phyloP scores from a whole-genome alignment of 2,888 invertebrate genomes.

The Ectemnius continuus region DNA sequence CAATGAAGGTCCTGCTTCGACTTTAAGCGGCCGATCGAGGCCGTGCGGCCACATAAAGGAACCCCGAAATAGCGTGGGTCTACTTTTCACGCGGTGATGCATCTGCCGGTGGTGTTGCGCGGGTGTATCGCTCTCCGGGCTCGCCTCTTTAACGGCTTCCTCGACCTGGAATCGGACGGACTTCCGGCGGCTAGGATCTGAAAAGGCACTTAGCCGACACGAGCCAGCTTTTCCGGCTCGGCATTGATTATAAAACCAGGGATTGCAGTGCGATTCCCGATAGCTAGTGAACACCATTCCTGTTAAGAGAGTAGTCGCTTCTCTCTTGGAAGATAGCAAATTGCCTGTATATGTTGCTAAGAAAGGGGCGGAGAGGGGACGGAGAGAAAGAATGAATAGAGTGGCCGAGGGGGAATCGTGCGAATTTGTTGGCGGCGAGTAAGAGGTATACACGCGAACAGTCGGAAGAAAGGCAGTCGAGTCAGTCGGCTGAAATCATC shows the following conservation, averaged over 20 bases:
- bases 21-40: conserved; percentile 40
- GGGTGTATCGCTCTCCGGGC: no score
- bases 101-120: conserved; percentile 8
- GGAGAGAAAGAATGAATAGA: no score
- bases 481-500: not conserved
- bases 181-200: conserved; percentile 65
- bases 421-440: not conserved
- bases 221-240: conserved; percentile 47
- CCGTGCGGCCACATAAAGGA: conserved; percentile 32
- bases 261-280: not conserved
- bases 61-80: conserved; percentile 32
- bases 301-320: no score
- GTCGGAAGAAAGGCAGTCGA: not conserved
- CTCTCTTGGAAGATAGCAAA: no score
- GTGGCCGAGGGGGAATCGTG: no score
- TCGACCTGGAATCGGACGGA: conserved; percentile 52
- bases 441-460: not conserved
- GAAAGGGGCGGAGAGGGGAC: no score
- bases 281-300: not conserved
- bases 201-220: conserved; percentile 68
- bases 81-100: conserved; percentile 25
- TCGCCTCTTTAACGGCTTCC: conserved; percentile 12
- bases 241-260: not conserved
- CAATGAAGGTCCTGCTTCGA: conserved; percentile 40
- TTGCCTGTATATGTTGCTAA: no score